Conservation (phyloP, 2,113 vertebrate genomes). For the Hippocampus guttulatus region DNA sequence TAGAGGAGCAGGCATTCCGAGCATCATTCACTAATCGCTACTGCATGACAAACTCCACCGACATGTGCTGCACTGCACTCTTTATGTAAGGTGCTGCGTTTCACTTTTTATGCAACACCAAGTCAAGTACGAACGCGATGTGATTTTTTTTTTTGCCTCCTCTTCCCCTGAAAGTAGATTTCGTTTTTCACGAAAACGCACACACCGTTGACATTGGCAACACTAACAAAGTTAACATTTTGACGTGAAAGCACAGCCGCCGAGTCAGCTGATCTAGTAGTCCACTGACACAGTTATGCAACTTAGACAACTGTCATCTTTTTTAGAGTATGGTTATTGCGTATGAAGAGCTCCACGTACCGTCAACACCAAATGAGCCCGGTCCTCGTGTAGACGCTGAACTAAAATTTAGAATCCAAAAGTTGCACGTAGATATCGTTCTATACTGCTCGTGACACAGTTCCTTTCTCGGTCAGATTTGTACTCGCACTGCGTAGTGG, state of each 20-base stretch:
- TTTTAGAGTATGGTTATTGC: too few relatives aligned
- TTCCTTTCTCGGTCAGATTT: slow-evolving; percentile 9
- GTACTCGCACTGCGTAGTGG: slow-evolving; percentile 33
- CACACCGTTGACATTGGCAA: background rate
- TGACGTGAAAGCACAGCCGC: background rate
- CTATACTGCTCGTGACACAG: slow-evolving; percentile 20
- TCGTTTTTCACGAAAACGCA: background rate
- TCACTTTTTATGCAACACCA: slow-evolving; percentile 31
- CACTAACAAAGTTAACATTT: background rate
- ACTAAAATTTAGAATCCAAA: background rate
- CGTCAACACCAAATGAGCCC: background rate
- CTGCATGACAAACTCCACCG: slow-evolving; percentile 29
- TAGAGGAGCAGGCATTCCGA: background rate
- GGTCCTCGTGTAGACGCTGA: background rate
- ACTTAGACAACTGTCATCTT: slow-evolving; percentile 25
- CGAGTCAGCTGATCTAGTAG: slow-evolving; percentile 1
- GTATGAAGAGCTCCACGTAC: background rate
- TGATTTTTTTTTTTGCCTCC: background rate
- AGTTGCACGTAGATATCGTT: slow-evolving; percentile 36
- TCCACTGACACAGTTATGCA: slow-evolving; percentile 68
- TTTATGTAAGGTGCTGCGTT: slow-evolving; percentile 53
- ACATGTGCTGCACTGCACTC: slow-evolving; percentile 35
- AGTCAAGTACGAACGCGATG: slow-evolving; percentile 1
- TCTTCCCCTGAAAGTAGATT: background rate
- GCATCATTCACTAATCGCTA: background rate